A percentile compares a stretch with the other conserved stretches of the same genome.
These are phyloP conservation scores for Polypterus senegalus DNA, from an alignment of 2,113 vertebrate species.

Conservation along the genomic window DNA sequence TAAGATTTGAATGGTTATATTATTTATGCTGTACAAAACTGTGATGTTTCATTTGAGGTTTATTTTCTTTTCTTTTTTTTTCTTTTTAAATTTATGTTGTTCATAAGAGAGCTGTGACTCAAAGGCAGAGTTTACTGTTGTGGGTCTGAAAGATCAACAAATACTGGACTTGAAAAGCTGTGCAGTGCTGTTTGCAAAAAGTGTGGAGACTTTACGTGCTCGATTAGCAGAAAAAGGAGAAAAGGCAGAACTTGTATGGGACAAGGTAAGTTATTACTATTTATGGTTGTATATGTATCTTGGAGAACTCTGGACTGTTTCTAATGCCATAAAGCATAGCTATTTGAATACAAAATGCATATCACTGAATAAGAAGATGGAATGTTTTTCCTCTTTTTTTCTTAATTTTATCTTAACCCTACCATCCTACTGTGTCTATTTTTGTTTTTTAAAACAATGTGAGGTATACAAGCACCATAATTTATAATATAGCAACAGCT, in stretches of 20 bases:
- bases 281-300: too few relatives aligned
- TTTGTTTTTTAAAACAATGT: too few relatives aligned
- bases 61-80: background rate
- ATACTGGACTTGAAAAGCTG: constrained; percentile 75
- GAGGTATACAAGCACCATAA: too few relatives aligned
- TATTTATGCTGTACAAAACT: background rate
- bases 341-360: too few relatives aligned
- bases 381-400: too few relatives aligned
- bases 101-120: constrained; percentile 36
- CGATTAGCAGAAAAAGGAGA: constrained; percentile 77
- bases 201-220: constrained; percentile 72
- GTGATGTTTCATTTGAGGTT: background rate
- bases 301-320: too few relatives aligned
- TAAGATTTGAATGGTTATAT: background rate
- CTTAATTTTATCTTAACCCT: too few relatives aligned
- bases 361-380: too few relatives aligned
- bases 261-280: constrained; percentile 63
- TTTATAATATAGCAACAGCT: too few relatives aligned
- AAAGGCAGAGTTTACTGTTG: constrained; percentile 46
- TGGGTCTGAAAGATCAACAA: constrained; percentile 83
- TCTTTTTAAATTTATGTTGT: constrained; percentile 7
- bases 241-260: constrained; percentile 82
- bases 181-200: constrained; percentile 72
- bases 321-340: too few relatives aligned
- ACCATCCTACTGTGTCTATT: too few relatives aligned